Evolutionary conservation across 2,888 invertebrate genomes (phyloP).

Genomic region (Nephrotoma appendiculata): DNA sequence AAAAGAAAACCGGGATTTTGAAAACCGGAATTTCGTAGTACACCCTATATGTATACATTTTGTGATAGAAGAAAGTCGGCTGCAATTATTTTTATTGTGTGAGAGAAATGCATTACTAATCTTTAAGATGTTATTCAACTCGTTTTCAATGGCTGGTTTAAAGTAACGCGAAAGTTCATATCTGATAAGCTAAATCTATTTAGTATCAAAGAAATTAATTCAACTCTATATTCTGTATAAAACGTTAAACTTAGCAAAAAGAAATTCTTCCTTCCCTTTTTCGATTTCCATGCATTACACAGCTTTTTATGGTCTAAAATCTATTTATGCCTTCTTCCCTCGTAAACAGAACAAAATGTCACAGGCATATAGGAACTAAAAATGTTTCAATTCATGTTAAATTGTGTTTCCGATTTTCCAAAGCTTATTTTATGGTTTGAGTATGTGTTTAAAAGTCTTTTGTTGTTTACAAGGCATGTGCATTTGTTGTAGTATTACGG

Average conservation of each 20-base stretch:
- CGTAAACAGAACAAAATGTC: background rate
- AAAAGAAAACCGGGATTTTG: too few species aligned
- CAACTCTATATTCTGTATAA: background rate
- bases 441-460: too few species aligned
- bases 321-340: background rate
- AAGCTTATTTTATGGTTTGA: background rate
- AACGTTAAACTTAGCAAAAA: background rate
- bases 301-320: background rate
- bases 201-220: background rate
- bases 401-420: background rate
- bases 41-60: too few species aligned
- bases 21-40: too few species aligned
- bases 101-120: too few species aligned
- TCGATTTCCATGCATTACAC: background rate
- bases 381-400: background rate
- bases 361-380: background rate
- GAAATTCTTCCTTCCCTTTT: background rate
- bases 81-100: too few species aligned
- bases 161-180: background rate
- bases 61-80: too few species aligned
- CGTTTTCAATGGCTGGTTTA: too few species aligned
- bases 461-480: background rate
- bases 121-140: too few species aligned
- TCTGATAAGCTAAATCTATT: background rate
- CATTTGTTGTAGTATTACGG: background rate